Evolutionary conservation across 2,888 invertebrate genomes (phyloP), one percentile per base, ranked within the genome.

Genomic region (Morinoia aosen): DNA sequence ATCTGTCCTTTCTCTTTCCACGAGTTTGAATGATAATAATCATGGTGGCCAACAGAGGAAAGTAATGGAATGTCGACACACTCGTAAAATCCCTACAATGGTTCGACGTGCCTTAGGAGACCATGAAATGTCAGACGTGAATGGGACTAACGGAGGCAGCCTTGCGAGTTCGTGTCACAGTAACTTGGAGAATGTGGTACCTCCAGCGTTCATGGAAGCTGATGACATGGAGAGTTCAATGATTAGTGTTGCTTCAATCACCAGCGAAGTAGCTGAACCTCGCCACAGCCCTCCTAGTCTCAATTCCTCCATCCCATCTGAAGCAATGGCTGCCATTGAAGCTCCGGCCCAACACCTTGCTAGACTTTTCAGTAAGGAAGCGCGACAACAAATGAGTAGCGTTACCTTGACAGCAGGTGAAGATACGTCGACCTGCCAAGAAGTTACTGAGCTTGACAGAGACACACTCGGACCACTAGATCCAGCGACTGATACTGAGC

Each of bases 241-340:
- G 98, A 97, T 98, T 33, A 99, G 98, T 95, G 98, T 99, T 0
- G 98, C 98, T 0, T 99, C 98, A 97, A 98, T 98, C 96, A 98
- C 98, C 58, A 98, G 98, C 0, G 98, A 98, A 97, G 98, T 98
- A 8, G 98, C 98, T 0, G 98, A 96, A 40, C 95, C 95, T 58
- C 90, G 96, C 56, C 96, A 96, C n/a, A 76, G 94, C 94, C 96
- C 96, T 39, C 96, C 96, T 14, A 96, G 96, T 95, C 96, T 96
- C 57, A 97, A 95, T 96, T 96, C 96, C 58, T 96, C 58, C 96
- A 97, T 95, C 95, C 96, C 95, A 96, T 96, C 93, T 96, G 96
- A 90, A 95, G 96, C 61, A 95, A 96, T 95, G 96, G 96, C 95
- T 93, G 96, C 94, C 96, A 97, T 96, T 96, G 97, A 95, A 95